Percentiles rank a stretch among this genome's conserved stretches.
These are phyloP conservation scores for Chrysolina oricalcia DNA, from an alignment of 2,888 invertebrate species.

Conservation along the genomic window DNA sequence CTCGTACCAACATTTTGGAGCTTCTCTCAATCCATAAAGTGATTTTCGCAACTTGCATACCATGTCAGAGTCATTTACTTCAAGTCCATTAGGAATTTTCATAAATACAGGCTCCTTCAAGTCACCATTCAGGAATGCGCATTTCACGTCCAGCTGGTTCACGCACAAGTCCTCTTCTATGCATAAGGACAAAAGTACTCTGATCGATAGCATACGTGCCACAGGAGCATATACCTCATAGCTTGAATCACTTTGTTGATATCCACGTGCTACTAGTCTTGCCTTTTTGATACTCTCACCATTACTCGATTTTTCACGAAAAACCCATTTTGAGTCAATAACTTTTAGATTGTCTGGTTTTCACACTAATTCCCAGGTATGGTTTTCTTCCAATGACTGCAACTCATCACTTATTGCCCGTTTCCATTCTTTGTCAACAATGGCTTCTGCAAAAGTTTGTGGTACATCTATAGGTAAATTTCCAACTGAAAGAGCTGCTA, in stretches of 20 bases:
- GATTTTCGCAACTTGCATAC: constrained; percentile 24
- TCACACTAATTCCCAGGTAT: too few relatives aligned
- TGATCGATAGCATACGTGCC: constrained; percentile 46
- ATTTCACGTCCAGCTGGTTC: constrained; percentile 44
- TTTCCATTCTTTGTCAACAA: too few relatives aligned
- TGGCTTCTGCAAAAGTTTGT: too few relatives aligned
- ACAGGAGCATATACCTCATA: constrained; percentile 42
- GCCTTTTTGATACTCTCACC: constrained; percentile 53
- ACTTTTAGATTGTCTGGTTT: background rate
- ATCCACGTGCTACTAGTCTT: constrained; percentile 47
- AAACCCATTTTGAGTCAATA: background rate
- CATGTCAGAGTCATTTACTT: background rate
- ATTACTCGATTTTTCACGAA: constrained; percentile 20
- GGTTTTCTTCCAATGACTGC: too few relatives aligned
- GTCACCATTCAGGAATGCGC: constrained; percentile 44
- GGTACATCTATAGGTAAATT: too few relatives aligned
- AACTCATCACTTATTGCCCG: too few relatives aligned
- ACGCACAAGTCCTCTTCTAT: constrained; percentile 45
- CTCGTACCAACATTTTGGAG: constrained; percentile 31
- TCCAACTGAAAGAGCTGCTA: too few relatives aligned
- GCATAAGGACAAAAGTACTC: constrained; percentile 17
- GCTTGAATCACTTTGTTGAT: constrained; percentile 35
- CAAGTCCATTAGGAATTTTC: too few relatives aligned
- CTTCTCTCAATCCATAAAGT: constrained; percentile 30
- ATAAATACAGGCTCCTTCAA: constrained; percentile 21